Conservation (phyloP, 2,113 vertebrate genomes). For the Phyllostomus discolor region DNA sequence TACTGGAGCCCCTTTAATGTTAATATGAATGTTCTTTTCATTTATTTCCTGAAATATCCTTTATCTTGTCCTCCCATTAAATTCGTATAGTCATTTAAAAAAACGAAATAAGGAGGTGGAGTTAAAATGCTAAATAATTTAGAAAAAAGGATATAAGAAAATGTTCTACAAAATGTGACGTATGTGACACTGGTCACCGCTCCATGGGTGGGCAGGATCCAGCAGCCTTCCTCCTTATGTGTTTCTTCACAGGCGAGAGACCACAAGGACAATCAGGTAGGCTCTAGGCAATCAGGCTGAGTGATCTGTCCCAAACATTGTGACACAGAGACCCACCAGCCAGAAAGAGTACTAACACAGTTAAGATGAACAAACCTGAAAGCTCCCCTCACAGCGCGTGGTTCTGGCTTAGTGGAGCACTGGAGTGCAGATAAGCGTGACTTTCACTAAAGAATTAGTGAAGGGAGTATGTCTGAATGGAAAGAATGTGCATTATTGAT, state of each 20-base stretch:
- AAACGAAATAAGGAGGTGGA: background rate
- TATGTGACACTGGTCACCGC: background rate
- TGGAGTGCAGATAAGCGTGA: background rate
- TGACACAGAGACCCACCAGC: background rate
- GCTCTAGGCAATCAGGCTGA: background rate
- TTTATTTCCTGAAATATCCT: background rate
- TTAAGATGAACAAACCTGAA: background rate
- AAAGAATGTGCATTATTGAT: background rate
- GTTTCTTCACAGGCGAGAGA: background rate
- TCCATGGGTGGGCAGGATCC: background rate
- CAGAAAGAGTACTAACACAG: background rate
- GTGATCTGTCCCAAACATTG: background rate
- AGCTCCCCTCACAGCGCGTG: background rate
- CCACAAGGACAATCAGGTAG: background rate
- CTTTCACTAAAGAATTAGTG: background rate
- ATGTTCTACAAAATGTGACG: background rate
- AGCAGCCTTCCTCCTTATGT: background rate
- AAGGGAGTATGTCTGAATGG: background rate
- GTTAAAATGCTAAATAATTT: background rate
- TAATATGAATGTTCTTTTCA: background rate
- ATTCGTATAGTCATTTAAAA: conserved; percentile 7
- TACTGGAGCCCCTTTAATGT: background rate
- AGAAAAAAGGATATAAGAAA: background rate
- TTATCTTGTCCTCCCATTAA: background rate
- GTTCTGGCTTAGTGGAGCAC: background rate